A percentile compares a stretch with the other conserved stretches of the same genome.
Evolutionary conservation across 1,140 invertebrate species (phyloP).

Genomic region (Zaprionus vittiger): DNA sequence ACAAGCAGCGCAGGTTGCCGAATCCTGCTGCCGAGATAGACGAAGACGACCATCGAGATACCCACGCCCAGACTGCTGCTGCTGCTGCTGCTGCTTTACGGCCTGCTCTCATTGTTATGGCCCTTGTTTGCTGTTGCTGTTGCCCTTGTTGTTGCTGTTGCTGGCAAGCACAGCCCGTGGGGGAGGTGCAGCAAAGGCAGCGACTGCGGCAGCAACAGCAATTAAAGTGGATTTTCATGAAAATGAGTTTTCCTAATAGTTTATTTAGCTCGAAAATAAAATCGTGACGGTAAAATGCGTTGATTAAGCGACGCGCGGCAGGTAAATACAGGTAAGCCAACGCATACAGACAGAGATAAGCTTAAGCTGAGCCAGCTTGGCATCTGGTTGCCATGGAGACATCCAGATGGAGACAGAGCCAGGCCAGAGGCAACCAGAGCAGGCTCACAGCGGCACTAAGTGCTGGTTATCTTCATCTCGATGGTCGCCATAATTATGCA

Average conservation of each 20-base stretch:
- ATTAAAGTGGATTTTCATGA: constrained; percentile 82
- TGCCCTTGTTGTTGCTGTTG: constrained; percentile 12
- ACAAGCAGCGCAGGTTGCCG: constrained; percentile 65
- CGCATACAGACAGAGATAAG: constrained; percentile 19
- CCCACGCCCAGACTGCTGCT: neutral
- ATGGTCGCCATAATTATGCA: constrained; percentile 58
- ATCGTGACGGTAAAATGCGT: constrained; percentile 61
- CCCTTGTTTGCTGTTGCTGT: constrained; percentile 20
- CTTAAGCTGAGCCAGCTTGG: constrained; percentile 10
- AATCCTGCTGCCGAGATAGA: neutral
- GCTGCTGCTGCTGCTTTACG: constrained; percentile 20
- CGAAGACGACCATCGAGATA: neutral
- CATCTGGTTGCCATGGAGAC: constrained; percentile 14
- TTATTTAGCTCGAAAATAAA: constrained; percentile 75
- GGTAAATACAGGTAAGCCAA: constrained; percentile 10
- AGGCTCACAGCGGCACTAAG: neutral
- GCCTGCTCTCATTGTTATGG: constrained; percentile 7
- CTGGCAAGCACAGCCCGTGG: constrained; percentile 38
- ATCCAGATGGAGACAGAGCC: neutral
- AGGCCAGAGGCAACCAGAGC: neutral
- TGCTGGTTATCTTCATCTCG: constrained; percentile 24
- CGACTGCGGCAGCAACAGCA: constrained; percentile 51
- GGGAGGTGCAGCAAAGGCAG: constrained; percentile 11
- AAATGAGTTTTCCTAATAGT: constrained; percentile 81
- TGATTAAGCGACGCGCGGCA: constrained; percentile 61